Evolutionary conservation across 2,797 vertebrate genomes (phyloP).

Genomic region (Sciurus carolinensis): DNA sequence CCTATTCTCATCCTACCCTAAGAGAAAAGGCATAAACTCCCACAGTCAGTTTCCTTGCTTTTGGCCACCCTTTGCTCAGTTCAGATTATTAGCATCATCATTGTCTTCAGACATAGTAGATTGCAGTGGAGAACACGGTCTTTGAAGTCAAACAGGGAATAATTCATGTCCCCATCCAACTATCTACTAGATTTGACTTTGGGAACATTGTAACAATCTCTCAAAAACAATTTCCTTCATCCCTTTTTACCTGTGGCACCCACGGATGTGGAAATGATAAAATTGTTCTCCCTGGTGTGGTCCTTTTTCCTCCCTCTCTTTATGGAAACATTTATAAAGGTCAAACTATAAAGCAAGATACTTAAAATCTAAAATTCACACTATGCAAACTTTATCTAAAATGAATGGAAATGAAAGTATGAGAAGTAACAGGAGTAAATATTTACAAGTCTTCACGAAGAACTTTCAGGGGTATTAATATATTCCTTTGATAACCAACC

Average conservation of each 20-base stretch:
- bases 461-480: not conserved
- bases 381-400: not conserved
- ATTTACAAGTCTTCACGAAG: not conserved
- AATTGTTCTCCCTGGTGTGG: not conserved
- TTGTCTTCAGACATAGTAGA: slow-evolving; percentile 9
- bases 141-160: not conserved
- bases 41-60: not conserved
- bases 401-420: not conserved
- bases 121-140: not conserved
- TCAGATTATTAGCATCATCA: not conserved
- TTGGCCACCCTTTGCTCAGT: not conserved
- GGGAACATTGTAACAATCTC: not conserved
- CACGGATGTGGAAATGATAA: not conserved
- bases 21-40: slow-evolving; percentile 33
- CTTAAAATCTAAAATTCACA: not conserved
- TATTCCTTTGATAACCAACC: not conserved
- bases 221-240: not conserved
- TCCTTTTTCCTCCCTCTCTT: not conserved
- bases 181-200: not conserved
- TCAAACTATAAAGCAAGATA: slow-evolving; percentile 7
- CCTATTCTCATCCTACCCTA: not conserved
- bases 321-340: slow-evolving; percentile 7
- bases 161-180: not conserved
- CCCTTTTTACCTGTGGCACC: not conserved
- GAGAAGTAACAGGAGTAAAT: slow-evolving; percentile 13